Evolutionary conservation across 1,140 invertebrate species (phyloP), one percentile per base, ranked within the genome.

Genomic region (Drosophila sechellia): DNA sequence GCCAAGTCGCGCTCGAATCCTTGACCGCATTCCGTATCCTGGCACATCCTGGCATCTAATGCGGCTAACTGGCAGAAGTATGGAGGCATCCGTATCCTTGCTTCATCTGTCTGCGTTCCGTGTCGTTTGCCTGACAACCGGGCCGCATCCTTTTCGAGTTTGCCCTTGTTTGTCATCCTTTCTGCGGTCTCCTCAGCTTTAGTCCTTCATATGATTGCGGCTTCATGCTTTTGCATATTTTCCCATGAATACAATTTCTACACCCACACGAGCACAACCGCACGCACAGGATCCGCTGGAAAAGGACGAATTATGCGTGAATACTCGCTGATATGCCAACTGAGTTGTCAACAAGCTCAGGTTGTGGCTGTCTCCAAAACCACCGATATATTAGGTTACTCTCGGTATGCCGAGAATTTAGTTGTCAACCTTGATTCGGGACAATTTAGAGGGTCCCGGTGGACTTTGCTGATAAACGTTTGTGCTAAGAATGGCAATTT

Each of bases 151-250:
- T 69, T 87, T 78, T 61, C 43, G 40, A 76, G 49, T 68, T 76
- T 73, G 64, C 81, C 61, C 66, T 57, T 60, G 81, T 73, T 61
- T 85, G 81, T 84, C 81, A 77, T 85, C 81, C 80, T 69, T 85
- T 68, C 73, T 61, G 68, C 57, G 56, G 69, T 74, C 15, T 35
- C 15, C 35, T 31, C 48, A 34, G 42, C 42, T 46, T 64, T 45
- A 56, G 60, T 57, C 80, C 70, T 77, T 68, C 48, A 40, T 68
- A 57, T 77, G 72, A 77, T 81, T 76, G 50, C 59, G 77, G 63
- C 64, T 59, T 53, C 56, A 58, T 57, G 77, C 73, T 79, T 81
- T 86, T 81, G 79, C 81, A 86, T 81, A 86, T 74, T 64, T 64
- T 64, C 39, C 50, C 71, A 74, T 74, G 71, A 74, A 74, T 74